Evolutionary conservation across 2,797 vertebrate species (phyloP), one percentile per base, ranked within the genome.

Genomic region (Cynopterus sphinx): DNA sequence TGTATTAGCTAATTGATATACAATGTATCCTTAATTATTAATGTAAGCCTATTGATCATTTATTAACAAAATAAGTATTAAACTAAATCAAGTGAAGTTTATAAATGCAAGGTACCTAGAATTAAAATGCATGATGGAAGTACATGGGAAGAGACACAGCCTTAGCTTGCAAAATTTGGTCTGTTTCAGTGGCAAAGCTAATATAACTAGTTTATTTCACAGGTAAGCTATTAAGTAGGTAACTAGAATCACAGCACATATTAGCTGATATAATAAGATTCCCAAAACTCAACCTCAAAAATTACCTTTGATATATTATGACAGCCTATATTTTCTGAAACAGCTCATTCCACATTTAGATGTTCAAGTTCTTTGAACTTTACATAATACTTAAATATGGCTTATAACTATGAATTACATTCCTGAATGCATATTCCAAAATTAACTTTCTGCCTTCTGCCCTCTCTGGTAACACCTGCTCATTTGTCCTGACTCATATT

Each of bases 51-150:
- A 46, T 71, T 94, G 28, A 91, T 95, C 22, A 75, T 33, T 82
- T 43, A 92, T 81, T 92, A 81, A 89, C 43, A 96, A 91, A 96
- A 68, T 84, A 92, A 36, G 9, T 73, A 74, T 95, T 70, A 87
- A 95, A 65, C 53, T 65, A 91, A 95, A 55, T 93, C 49, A 94
- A 85, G 28, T 55, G 36, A 65, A 94, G 67, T 96, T 90, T 33
- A 81, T 83, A 84, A 89, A 89, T 39, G 1, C 39, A 96, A 86
- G n/a, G 7, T 31, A 89, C 53, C 57, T 74, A 70, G 12, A 96
- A 94, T 67, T 92, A 85, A 96, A 95, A 92, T 91, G 26, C 15
- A n/a, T 75, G 10, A 5, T 74, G 41, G 26, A 87, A 92, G 55
- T 65, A 67, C 9, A 36, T 68, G 46, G 31, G 3, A 57, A 90